Base-by-base conservation (phyloP, 2,797 vertebrate species). In the Benthosema pterotum region DNA sequence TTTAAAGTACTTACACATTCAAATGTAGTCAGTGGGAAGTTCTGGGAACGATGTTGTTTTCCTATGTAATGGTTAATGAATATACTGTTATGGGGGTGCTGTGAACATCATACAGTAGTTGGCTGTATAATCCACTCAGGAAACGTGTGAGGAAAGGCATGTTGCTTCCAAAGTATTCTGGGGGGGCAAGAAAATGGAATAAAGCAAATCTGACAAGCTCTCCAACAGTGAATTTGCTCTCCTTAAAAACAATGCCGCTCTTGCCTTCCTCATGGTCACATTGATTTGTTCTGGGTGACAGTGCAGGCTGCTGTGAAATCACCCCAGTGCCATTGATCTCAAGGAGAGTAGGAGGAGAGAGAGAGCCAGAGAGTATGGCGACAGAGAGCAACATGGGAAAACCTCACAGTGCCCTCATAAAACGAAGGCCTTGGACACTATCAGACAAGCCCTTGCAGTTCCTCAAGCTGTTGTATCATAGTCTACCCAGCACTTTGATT, bases 241-340 rank as follows among this genome's bases (percentile, higher is more conserved):
- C 82, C 77, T 87, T 91, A 87, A 90, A 90, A 92, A 90, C 88
- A 89, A 89, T 86, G 87, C 79, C 80, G 78, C 85, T 87, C 82
- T 88, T 79, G 87, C 88, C 83, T 87, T 87, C 85, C 87, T 93
- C 89, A 83, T 84, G 87, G 89, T 90, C 82, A 84, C 89, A 92
- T 92, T 90, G 91, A 92, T 92, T 90, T 92, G 87, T 91, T 91
- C 86, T 87, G 87, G 84, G 84, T 88, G 89, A 90, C 88, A 85
- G 85, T 83, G 84, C 83, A 78, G 85, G 84, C 83, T 86, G 85
- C 86, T 88, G 83, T 88, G 83, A 89, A 89, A 88, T 88, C 89
- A 85, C 86, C 79, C 83, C 78, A 84, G 76, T 65, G 51, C 83
- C 88, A 91, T 92, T 88, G 90, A 92, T 92, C 89, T 88, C 83